Base-by-base conservation (phyloP, 1,140 invertebrate genomes). In the Armadillidium nasatum region DNA sequence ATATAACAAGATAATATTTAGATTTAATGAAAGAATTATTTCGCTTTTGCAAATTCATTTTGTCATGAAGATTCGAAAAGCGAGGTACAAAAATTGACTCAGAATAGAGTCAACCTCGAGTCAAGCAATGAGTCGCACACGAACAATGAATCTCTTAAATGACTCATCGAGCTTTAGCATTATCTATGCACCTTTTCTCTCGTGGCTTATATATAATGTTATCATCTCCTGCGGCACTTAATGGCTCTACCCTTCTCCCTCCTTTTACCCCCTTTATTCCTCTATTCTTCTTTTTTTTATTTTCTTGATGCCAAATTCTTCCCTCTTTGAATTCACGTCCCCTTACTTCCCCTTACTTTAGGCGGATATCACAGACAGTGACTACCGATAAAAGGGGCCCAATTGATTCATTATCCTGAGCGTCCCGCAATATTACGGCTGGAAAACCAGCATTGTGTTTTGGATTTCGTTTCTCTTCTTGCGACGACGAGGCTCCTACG, bases 381-480 rank as follows among this genome's bases (percentile, higher is more conserved):
- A 33, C 23, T 23, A 71, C n/a, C 23, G 69, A 71, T 13, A 23
- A 33, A 33, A 33, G 22, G 21, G 13, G 50, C 19, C 50, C 50
- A 60, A 60, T 60, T 60, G 50, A 60, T 60, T 60, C 50, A 60
- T 60, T 60, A 60, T 60, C 19, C 50, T 19, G 50, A 60, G 19
- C 50, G 50, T 60, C 50, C 22, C n/a, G 21, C 10, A 23, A 71
- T 13, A 71, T 33, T 13, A 23, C 10, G 21, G 44, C 23, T 6
- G 70, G 21, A 43, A 71, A 6, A 3, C 11, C n/a, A 23, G 70
- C 70, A 71, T 71, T 71, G 70, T 71, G 70, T 45, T 69, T 21
- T 1, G 33, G 33, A 33, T 33, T 33, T 33, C 33, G 33, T 33
- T 33, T 33, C 33, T 33, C 33, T 11, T 33, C 21, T 15, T 19